Evolutionary conservation across 2,888 invertebrate genomes (phyloP).

Genomic region (Pseudanteris insignis): DNA sequence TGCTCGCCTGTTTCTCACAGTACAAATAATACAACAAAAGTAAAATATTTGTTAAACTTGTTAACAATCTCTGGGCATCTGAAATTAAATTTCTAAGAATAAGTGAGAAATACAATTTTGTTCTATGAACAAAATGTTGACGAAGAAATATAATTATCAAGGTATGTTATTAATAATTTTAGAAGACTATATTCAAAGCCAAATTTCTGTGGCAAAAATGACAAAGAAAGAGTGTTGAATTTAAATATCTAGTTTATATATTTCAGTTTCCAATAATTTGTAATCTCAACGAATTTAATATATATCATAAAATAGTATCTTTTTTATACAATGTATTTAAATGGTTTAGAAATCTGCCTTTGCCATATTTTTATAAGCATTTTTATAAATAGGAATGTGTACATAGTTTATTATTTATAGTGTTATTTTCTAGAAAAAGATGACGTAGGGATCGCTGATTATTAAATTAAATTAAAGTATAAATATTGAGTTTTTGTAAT

Average conservation of each 20-base stretch:
- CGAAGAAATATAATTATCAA: no score
- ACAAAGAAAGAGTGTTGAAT: neutral
- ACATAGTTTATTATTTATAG: slow-evolving; percentile 11
- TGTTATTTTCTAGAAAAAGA: no score
- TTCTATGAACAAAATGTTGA: slow-evolving; percentile 19
- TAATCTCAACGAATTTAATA: no score
- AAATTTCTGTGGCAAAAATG: no score
- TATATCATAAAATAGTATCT: no score
- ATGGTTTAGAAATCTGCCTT: slow-evolving; percentile 1
- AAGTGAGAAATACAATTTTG: slow-evolving; percentile 7
- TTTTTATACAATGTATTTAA: no score
- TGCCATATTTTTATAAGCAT: slow-evolving; percentile 23
- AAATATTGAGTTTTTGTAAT: no score
- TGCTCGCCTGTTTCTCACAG: slow-evolving; percentile 15
- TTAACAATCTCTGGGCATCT: neutral
- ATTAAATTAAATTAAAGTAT: no score
- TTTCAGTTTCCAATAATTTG: neutral
- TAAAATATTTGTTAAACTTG: no score
- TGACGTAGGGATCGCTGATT: no score
- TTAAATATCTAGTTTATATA: neutral
- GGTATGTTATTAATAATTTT: no score
- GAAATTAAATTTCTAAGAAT: slow-evolving; percentile 1
- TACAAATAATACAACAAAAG: slow-evolving; percentile 21
- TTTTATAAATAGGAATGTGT: slow-evolving; percentile 16
- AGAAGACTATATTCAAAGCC: no score